Base-by-base conservation (phyloP, 2,888 invertebrate species). In the Stenodema calcarata region DNA sequence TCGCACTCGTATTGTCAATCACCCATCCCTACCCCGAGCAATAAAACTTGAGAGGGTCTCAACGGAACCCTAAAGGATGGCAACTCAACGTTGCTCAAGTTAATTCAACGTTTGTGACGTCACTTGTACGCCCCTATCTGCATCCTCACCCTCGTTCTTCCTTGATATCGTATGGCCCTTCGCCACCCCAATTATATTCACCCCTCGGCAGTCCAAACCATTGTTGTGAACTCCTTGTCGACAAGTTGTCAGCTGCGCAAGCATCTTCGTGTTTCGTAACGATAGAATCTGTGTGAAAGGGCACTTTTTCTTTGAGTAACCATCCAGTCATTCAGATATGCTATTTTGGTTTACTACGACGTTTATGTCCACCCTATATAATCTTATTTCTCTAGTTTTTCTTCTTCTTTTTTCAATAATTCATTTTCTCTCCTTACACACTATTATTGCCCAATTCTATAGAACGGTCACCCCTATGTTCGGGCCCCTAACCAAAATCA, bases 201-300 rank as follows among this genome's bases (percentile, higher is more conserved):
- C 78, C 78, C 44, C 44, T 78, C 78, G 14, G 70, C 18, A 70
- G 27, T 70, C 70, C 23, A 23, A 78, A 78, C 78, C 41, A 44
- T 78, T 78, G 78, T 78, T 78, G 78, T n/a, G 42, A 14, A n/a
- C 78, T 78, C 23, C 78, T 23, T 78, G 76, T 44, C 44, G 44
- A 27, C 78, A 73, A n/a, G 35, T 44, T 78, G 78, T 78, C 78
- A 78, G 75, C 75, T 75, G 75, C 75, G 28, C 75, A 30, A 35
- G 75, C 30, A 30, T 27, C 16, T 78, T 44, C 78, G 27, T 78
- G 78, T 78, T 78, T 78, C 78, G 78, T 44, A 78, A 78, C 78
- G 42, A 23, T 41, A 16, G 16, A 78, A 44, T 78, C 78, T 42
- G 44, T 44, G 78, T 78, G 44, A 44, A 78, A 78, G 44, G 41